A percentile compares a stretch with the other conserved stretches of the same genome.
phyloP scores from a whole-genome alignment of 2,888 invertebrate species.

The Ennomos fuscantarius region DNA sequence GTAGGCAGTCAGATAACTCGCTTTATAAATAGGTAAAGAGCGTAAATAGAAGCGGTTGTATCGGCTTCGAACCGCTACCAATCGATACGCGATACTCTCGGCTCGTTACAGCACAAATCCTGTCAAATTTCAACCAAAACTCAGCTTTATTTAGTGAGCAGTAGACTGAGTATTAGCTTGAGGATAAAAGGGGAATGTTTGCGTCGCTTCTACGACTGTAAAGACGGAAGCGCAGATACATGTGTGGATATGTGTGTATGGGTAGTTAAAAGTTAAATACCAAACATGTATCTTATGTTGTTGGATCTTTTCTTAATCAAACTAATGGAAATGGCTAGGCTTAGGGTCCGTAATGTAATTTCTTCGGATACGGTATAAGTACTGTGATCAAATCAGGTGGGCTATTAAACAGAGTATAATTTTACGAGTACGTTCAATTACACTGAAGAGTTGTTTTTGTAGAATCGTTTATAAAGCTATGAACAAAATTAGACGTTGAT shows the following conservation, averaged over 20 bases:
- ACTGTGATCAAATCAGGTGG: slow-evolving; percentile 35
- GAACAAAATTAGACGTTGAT: slow-evolving; percentile 32
- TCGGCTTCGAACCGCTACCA: slow-evolving; percentile 76
- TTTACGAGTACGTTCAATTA: slow-evolving; percentile 31
- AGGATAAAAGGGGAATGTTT: slow-evolving; percentile 44
- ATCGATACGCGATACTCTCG: slow-evolving; percentile 70
- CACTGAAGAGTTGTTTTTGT: slow-evolving; percentile 23
- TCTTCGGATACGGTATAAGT: slow-evolving; percentile 49
- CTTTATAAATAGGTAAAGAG: slow-evolving; percentile 84
- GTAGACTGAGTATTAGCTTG: slow-evolving; percentile 42
- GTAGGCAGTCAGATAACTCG: slow-evolving; percentile 73
- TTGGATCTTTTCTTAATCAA: slow-evolving; percentile 76
- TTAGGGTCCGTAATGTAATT: slow-evolving; percentile 58
- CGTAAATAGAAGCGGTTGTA: slow-evolving; percentile 82
- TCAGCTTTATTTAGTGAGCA: slow-evolving; percentile 20
- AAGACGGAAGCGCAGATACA: slow-evolving; percentile 59
- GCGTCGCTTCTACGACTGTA: slow-evolving; percentile 48
- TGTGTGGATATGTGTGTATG: slow-evolving; percentile 57
- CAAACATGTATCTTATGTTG: slow-evolving; percentile 62
- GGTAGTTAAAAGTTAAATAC: slow-evolving; percentile 81
- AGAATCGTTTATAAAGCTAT: slow-evolving; percentile 32
- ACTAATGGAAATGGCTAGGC: slow-evolving; percentile 71
- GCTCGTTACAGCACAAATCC: slow-evolving; percentile 51
- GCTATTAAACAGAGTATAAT: slow-evolving; percentile 25
- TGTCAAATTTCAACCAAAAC: slow-evolving; percentile 41